Base-by-base conservation (phyloP, 23 tunicate species). In the Botrylloides violaceus region DNA sequence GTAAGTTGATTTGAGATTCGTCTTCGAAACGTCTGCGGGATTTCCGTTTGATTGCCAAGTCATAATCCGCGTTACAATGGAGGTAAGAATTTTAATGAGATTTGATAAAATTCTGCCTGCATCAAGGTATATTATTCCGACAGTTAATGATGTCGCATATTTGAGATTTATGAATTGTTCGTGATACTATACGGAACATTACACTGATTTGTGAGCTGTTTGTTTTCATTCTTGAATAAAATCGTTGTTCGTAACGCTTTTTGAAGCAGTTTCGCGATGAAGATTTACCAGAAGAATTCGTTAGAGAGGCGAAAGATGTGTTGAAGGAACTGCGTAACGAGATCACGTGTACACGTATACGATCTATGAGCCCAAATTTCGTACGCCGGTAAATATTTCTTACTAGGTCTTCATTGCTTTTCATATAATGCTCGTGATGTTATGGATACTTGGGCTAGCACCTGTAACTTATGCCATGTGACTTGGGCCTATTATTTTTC, bases 341-440 rank as follows among this genome's bases (percentile, higher is more conserved):
- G n/a, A 34, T 3, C 20, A 29, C 29, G 12, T n/a, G n/a, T n/a
- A 63, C 36, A 63, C 26, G 70, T 4, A 63, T 34, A 9, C 32
- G 70, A 29, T 63, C 70, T 27, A 63, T 63, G 70, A 63, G 70
- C 33, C 70, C 70, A 21, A 63, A 63, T 63, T 33, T 27, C 35
- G 32, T 63, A 25, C 33, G 35, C 3, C 26, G 70, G 70, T 63
- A 63, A 22, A n/a, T n/a, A n/a, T n/a, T n/a, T n/a, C n/a, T n/a
- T n/a, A n/a, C n/a, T n/a, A n/a, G n/a, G n/a, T n/a, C n/a, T n/a
- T n/a, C n/a, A n/a, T n/a, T n/a, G n/a, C n/a, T n/a, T n/a, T n/a
- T n/a, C n/a, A n/a, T n/a, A n/a, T n/a, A n/a, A n/a, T n/a, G n/a
- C n/a, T n/a, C n/a, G n/a, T n/a, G n/a, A n/a, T n/a, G n/a, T n/a